Conservation (phyloP, 1,140 invertebrate species). For the Drosophila kanapiae region DNA sequence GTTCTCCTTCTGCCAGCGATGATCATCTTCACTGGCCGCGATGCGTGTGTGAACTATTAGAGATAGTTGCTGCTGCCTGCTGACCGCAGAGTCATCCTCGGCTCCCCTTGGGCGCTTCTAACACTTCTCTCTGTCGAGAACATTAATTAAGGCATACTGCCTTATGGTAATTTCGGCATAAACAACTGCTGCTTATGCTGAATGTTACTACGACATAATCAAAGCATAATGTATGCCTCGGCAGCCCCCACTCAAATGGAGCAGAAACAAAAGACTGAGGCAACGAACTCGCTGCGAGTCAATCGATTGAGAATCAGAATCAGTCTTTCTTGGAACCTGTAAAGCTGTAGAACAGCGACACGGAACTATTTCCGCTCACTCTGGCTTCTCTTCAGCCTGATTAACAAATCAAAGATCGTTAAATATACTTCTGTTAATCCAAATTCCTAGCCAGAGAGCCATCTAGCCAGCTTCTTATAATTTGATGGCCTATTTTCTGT, state of each 20-base stretch:
- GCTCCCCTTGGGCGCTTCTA: slow-evolving; percentile 16
- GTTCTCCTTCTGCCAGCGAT: slow-evolving; percentile 40
- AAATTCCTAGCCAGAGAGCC: slow-evolving; percentile 12
- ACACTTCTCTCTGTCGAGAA: slow-evolving; percentile 28
- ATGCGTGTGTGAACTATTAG: slow-evolving; percentile 59
- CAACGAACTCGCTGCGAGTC: slow-evolving; percentile 39
- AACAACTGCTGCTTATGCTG: slow-evolving; percentile 30
- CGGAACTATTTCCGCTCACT: slow-evolving; percentile 56
- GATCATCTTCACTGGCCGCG: slow-evolving; percentile 21
- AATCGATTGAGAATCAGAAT: slow-evolving; percentile 17
- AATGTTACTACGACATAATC: slow-evolving; percentile 13
- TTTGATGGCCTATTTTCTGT: slow-evolving; percentile 57
- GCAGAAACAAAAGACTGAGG: slow-evolving; percentile 51
- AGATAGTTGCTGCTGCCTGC: slow-evolving; percentile 24
- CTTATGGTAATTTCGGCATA: slow-evolving; percentile 24
- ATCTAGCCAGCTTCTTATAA: slow-evolving; percentile 39
- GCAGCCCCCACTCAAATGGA: slow-evolving; percentile 20
- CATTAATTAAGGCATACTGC: slow-evolving; percentile 14
- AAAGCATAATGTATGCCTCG: slow-evolving; percentile 41
- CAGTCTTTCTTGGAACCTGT: slow-evolving; percentile 32
- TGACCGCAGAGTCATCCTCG: slow-evolving; percentile 7
- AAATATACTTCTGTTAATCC: slow-evolving; percentile 36
- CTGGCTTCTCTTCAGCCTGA: slow-evolving; percentile 20
- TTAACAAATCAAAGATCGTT: slow-evolving; percentile 41
- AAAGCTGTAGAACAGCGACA: slow-evolving; percentile 30